Base-by-base conservation (phyloP, 2,797 vertebrate genomes). In the Takifugu ocellatus region DNA sequence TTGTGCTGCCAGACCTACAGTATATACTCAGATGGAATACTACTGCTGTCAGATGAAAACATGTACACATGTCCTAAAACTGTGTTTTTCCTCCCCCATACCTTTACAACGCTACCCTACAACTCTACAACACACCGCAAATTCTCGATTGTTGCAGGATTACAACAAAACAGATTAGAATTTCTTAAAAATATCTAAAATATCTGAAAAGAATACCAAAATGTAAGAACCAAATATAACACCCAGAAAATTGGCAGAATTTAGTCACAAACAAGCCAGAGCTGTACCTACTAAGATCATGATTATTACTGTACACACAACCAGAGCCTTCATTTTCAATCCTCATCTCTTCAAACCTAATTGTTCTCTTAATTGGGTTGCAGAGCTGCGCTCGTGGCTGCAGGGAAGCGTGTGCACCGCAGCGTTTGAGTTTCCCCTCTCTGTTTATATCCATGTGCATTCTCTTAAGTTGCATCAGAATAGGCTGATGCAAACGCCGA, bases 281-380 rank as follows among this genome's bases (percentile, higher is more conserved):
- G 36, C 11, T 15, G 36, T 14, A 39, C 11, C 33, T 36, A 12
- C 33, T 36, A 36, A 3, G 9, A 39, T 10, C 36, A 12, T 6
- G 12, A 39, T 29, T 29, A 29, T 29, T 29, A 4, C 12, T 53
- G 10, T 25, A 48, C 21, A 48, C 46, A 7, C 21, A 1, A 17
- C 31, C n/a, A 57, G 10, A 49, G 25, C 59, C 56, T 66, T 70
- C 58, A 66, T 77, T 80, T 81, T 55, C 61, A 68, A 89, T 90
- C 91, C 92, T 91, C 92, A 93, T 92, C 79, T 87, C 90, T 88
- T 90, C 90, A 88, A 88, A 93, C 92, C 92, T 94, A 94, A 96
- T 94, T 94, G 94, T 94, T 95, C 93, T 94, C 92, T 94, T 97
- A 96, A 97, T 97, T 96, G 94, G 93, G 93, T 93, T 94, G 90